phyloP scores from a whole-genome alignment of 2,888 invertebrate species.

The Ochropleura plecta region DNA sequence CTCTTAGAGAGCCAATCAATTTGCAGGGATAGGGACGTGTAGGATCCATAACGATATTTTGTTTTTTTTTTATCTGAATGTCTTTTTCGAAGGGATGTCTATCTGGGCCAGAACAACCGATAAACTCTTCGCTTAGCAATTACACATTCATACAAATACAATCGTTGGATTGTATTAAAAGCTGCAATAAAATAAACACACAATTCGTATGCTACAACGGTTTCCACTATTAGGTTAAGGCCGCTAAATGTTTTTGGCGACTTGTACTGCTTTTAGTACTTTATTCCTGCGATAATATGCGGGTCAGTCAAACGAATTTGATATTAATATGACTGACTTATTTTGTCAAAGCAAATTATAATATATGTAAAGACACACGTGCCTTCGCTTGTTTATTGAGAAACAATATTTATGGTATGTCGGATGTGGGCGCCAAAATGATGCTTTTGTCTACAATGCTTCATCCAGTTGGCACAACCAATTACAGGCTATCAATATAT shows the following conservation, averaged over 20 bases:
- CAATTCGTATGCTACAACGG: conserved; percentile 9
- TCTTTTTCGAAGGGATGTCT: not conserved
- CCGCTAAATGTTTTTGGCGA: conserved; percentile 1
- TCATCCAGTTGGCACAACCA: conserved; percentile 67
- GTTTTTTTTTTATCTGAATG: not conserved
- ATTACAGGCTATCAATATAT: conserved; percentile 63
- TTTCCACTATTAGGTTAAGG: conserved; percentile 11
- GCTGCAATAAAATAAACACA: conserved; percentile 5
- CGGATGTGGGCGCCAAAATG: conserved; percentile 71
- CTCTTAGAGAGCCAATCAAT: not conserved
- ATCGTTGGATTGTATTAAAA: no score
- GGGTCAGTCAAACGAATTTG: not conserved
- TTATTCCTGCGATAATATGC: not conserved
- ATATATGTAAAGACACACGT: conserved; percentile 12
- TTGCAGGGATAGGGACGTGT: not conserved
- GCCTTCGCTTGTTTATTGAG: conserved; percentile 18
- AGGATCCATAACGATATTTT: not conserved
- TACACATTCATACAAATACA: not conserved
- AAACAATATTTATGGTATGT: conserved; percentile 53
- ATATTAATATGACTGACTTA: not conserved
- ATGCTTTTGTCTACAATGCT: conserved; percentile 53
- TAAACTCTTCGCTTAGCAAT: not conserved
- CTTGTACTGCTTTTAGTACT: not conserved
- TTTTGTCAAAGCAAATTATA: conserved; percentile 7
- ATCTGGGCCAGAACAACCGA: no score